Evolutionary conservation across 2,797 vertebrate species (phyloP), one percentile per base, ranked within the genome.

Genomic region (Pseudotriccus pelzelni): DNA sequence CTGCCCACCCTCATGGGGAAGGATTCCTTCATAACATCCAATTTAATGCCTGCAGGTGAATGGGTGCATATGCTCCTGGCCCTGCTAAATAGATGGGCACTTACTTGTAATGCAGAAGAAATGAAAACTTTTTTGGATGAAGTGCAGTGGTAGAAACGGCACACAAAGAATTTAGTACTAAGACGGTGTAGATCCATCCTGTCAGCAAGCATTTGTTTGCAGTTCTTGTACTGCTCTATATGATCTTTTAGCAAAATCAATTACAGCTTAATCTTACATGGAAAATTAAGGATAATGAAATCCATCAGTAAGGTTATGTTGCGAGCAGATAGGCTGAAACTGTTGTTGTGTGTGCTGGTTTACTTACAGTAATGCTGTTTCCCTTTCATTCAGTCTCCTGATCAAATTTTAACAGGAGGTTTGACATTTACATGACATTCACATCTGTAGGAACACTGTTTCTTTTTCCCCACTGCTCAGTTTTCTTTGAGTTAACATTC

Each of bases 381-480:
- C 9, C 63, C 63, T 91, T 92, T 59, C n/a, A 36, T 72, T 94
- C 80, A 36, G 60, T 10, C 41, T 77, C 41, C 92, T 92, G 83
- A 95, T 91, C 82, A 80, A 91, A 94, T 92, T 89, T 93, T 85
- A 91, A 89, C 56, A 34, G 36, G 56, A 52, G n/a, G 34, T 80
- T 92, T 96, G 93, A 96, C 95, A 96, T 96, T 94, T 96, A 89
- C 87, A 83, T 94, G 93, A 83, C 93, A 87, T 92, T 95, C 91
- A 60, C 91, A 83, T 92, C 72, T 93, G 82, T 87, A 92, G 80
- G 56, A 94, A 53, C 69, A 64, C 44, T 44, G 64, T 91, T 95
- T 89, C 82, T 49, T 85, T 94, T 87, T 63, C 80, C 85, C 73
- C 14, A 44, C 53, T 81, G 90, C 85, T 88, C 36, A 2, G 5